Evolutionary conservation across 2,888 invertebrate species (phyloP), one percentile per base, ranked within the genome.

Genomic region (Chloroclysta siterata): DNA sequence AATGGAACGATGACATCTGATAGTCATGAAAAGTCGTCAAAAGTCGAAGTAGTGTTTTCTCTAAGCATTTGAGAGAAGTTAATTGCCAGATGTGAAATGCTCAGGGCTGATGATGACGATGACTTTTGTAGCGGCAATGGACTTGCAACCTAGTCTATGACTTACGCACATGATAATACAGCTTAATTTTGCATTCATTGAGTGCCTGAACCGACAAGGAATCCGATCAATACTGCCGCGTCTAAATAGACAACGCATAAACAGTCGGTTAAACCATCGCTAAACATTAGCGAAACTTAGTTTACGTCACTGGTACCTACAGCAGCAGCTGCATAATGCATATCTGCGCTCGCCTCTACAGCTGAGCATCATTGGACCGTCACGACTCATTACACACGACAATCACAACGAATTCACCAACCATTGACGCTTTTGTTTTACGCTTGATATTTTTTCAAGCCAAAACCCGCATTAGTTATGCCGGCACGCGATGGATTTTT

Each of bases 251-350:
- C 65, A 68, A 68, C 59, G 60, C 60, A 65, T 69, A 70, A 70
- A 70, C 70, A 72, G 65, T 68, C 64, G 50, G 57, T 67, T 63
- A 56, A 66, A 66, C 72, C 66, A 51, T 63, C 58, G 63, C 68
- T 67, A 70, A 22, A 69, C 68, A 66, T 69, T 69, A 63, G 57
- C 51, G 46, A 55, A 70, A 72, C 68, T 72, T 67, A 72, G 67
- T 68, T 66, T 54, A 62, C 64, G 60, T 62, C 70, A 14, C 55
- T 54, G 47, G 60, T 61, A 63, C 36, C 36, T 39, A 39, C 51
- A 60, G 60, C 63, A 70, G 68, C 72, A 72, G 60, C 63, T 72
- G 68, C 72, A 72, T 70, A 66, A 72, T 72, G 72, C 70, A 72
- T 72, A 68, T 64, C 71, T 68, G 66, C 68, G 65, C 63, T 66